A percentile compares a stretch with the other conserved stretches of the same genome.
Evolutionary conservation across 2,888 invertebrate genomes (phyloP).

Genomic region (Netelia virgata): DNA sequence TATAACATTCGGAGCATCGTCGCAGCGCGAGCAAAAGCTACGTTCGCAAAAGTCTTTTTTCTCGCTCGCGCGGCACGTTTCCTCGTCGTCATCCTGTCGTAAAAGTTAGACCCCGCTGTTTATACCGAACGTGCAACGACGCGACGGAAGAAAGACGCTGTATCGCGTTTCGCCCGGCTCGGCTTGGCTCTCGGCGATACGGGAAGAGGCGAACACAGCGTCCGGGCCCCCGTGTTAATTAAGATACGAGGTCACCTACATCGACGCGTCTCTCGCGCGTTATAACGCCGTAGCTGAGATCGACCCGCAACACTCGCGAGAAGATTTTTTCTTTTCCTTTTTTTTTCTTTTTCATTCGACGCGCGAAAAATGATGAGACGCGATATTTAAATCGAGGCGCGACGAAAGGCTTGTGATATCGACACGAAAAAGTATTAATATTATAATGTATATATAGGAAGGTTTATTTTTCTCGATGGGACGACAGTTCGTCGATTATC

Average conservation of each 20-base stretch:
- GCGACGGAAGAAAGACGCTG: conserved; percentile 51
- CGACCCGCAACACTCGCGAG: background rate
- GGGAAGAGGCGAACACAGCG: conserved; percentile 48
- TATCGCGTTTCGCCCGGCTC: conserved; percentile 25
- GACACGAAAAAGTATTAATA: too few relatives aligned
- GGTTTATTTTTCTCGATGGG: too few relatives aligned
- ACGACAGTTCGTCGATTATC: too few relatives aligned
- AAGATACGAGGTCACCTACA: conserved; percentile 82
- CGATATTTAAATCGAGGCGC: background rate
- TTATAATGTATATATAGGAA: too few relatives aligned
- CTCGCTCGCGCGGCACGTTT: conserved; percentile 9
- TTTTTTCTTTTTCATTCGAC: background rate
- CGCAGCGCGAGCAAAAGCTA: conserved; percentile 27
- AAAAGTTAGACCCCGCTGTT: conserved; percentile 74
- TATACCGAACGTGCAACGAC: conserved; percentile 11
- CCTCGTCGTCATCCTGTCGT: conserved; percentile 68
- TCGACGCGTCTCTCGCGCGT: conserved; percentile 73
- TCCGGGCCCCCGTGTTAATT: conserved; percentile 78
- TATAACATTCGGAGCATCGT: conserved; percentile 63
- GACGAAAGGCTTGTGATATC: too few relatives aligned
- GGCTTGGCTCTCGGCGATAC: conserved; percentile 27
- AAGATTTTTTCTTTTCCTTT: conserved; percentile 5
- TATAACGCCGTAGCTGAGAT: conserved; percentile 38
- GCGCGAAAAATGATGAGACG: background rate
- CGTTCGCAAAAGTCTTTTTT: conserved; percentile 14